phyloP scores from a whole-genome alignment of 2,888 invertebrate genomes.

The Cataglyphis livida region DNA sequence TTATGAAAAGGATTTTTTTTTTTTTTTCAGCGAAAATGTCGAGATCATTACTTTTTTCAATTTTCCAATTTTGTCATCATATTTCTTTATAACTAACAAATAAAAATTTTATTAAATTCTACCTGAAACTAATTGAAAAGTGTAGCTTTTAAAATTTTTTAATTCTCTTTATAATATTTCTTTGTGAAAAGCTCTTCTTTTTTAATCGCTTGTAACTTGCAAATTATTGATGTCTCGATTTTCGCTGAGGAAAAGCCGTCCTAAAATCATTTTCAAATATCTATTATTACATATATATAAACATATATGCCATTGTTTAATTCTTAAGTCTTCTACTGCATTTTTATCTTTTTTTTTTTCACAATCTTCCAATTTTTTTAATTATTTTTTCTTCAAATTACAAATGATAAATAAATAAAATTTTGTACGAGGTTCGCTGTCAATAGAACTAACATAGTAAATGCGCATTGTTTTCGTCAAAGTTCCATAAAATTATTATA shows the following conservation, averaged over 20 bases:
- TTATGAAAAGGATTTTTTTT: background rate
- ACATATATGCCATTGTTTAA: background rate
- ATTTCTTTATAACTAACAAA: background rate
- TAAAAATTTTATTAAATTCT: background rate
- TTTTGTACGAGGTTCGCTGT: background rate
- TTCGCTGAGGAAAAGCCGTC: background rate
- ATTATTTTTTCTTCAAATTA: background rate
- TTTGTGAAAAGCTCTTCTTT: background rate
- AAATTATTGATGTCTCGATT: background rate
- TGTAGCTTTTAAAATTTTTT: background rate
- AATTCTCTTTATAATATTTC: background rate
- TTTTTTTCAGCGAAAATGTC: background rate
- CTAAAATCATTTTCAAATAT: background rate
- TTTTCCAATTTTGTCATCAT: background rate
- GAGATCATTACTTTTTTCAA: background rate
- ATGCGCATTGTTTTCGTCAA: background rate
- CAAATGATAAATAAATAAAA: background rate
- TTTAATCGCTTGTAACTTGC: background rate
- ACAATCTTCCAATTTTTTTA: background rate
- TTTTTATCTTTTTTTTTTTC: slow-evolving; percentile 20
- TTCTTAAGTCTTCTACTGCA: background rate
- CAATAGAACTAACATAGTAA: background rate
- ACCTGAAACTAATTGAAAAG: background rate
- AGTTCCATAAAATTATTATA: background rate
- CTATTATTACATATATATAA: background rate